phyloP scores from a whole-genome alignment of 2,113 vertebrate species.

The Zapus hudsonius region DNA sequence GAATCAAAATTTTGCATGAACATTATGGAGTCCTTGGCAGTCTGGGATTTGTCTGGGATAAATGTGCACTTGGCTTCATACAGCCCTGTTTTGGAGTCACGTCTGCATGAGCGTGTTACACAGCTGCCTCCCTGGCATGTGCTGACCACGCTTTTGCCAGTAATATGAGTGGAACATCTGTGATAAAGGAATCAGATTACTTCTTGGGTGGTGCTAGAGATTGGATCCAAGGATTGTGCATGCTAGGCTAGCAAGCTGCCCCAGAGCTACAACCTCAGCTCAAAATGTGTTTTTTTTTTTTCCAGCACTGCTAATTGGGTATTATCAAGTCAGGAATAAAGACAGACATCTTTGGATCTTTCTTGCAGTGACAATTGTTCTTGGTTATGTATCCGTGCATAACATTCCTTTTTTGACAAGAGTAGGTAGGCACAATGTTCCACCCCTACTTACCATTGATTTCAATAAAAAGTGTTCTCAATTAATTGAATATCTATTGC shows the following conservation, averaged over 20 bases:
- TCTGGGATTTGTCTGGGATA: constrained; percentile 74
- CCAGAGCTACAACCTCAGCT: not conserved
- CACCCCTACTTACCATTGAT: not conserved
- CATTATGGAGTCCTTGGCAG: constrained; percentile 80
- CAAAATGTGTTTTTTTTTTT: not conserved
- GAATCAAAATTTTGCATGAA: constrained; percentile 77
- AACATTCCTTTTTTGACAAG: constrained; percentile 47
- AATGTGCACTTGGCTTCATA: constrained; percentile 82
- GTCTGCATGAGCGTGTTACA: constrained; percentile 49
- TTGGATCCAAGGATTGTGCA: not conserved
- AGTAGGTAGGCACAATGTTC: not conserved
- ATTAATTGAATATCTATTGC: not conserved
- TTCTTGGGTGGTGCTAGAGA: not conserved
- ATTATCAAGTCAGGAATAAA: constrained; percentile 21
- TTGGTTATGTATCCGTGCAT: not conserved
- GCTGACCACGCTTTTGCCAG: constrained; percentile 60
- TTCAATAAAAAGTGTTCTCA: constrained; percentile 11
- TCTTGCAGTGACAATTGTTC: not conserved
- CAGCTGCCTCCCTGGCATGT: constrained; percentile 57
- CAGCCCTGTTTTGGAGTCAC: constrained; percentile 45
- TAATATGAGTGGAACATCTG: constrained; percentile 80
- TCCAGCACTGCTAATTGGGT: not conserved
- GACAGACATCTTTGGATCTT: not conserved
- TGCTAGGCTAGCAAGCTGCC: no score
- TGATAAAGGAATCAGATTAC: constrained; percentile 38